Evolutionary conservation across 2,888 invertebrate genomes (phyloP), one percentile per base, ranked within the genome.

Genomic region (Eucera pruinosa): DNA sequence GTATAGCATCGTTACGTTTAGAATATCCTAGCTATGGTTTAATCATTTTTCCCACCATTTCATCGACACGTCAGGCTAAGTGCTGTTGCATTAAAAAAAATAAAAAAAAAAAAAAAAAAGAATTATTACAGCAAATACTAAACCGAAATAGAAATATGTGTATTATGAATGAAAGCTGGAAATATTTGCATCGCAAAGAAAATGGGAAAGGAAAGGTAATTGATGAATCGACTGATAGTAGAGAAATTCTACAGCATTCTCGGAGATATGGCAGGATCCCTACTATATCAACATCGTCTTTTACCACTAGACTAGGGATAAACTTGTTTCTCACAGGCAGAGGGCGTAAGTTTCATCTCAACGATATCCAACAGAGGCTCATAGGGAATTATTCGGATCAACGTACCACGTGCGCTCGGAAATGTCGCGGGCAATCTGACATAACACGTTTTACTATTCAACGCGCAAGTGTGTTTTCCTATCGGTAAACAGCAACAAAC

Each of bases 371-470:
- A 15, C 25, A 54, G 41, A 33, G 27, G 47, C 39, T 62, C 27
- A 27, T 30, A 50, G 43, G 52, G 52, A 74, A 70, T 71, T 55
- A 58, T 68, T 62, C 76, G 52, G 52, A 67, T 67, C 62, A 36
- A 20, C 64, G 70, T 60, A 70, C 80, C 82, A 82, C 82, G 83
- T 82, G 82, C 69, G 52, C 47, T 52, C 36, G 18, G 43, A 20
- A 39, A 47, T 47, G 45, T 72, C 70, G 50, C 68, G 68, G n/a
- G 66, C 64, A 58, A 74, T 57, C 50, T 45, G 18, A 18, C 47
- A 36, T 67, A 48, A 50, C 67, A 2, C 11, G 36, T 36, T 11
- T 9, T 33, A 33, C 0, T 9, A 5, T n/a, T 20, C 33, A n/a
- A 33, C 25, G n/a, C 1, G 20, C 23, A 47, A 30, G 11, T 11